These are phyloP conservation scores for Drosophila lacertosa DNA, from an alignment of 1,140 invertebrate species.

Conservation along the genomic window DNA sequence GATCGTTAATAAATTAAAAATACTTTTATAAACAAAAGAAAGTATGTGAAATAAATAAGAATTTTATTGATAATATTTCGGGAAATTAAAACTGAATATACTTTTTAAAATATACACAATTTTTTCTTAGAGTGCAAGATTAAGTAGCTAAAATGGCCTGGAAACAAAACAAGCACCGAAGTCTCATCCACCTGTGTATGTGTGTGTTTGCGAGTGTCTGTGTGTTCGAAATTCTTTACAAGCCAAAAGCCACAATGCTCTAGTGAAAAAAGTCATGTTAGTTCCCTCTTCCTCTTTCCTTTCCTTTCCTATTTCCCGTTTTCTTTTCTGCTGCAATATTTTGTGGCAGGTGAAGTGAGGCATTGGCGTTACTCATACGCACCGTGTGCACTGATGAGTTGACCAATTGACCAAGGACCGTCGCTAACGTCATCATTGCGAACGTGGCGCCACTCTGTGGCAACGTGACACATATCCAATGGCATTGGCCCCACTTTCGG, in stretches of 20 bases:
- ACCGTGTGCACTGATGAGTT: slow-evolving; percentile 47
- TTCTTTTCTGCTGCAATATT: not conserved
- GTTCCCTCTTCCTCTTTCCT: not conserved
- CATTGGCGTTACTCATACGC: slow-evolving; percentile 54
- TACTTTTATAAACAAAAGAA: too few species aligned
- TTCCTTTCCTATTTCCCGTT: not conserved
- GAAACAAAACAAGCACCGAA: slow-evolving; percentile 56
- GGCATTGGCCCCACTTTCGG: slow-evolving; percentile 30
- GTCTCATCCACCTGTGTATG: slow-evolving; percentile 23
- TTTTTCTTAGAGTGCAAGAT: slow-evolving; percentile 34
- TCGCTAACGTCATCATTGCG: slow-evolving; percentile 19
- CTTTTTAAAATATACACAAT: too few species aligned
- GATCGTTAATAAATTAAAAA: too few species aligned
- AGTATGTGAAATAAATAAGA: too few species aligned
- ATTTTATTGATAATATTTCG: too few species aligned
- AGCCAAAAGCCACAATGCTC: slow-evolving; percentile 52
- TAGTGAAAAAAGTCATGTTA: slow-evolving; percentile 41
- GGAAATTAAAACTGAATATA: too few species aligned
- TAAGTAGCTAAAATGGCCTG: slow-evolving; percentile 63
- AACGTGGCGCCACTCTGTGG: slow-evolving; percentile 3
- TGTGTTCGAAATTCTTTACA: slow-evolving; percentile 4
- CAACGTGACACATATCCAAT: slow-evolving; percentile 57
- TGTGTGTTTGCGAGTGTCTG: slow-evolving; percentile 7
- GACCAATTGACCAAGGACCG: slow-evolving; percentile 29
- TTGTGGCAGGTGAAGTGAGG: not conserved